These are phyloP conservation scores for Nomada fabriciana DNA, from an alignment of 2,888 invertebrate genomes.

Conservation along the genomic window DNA sequence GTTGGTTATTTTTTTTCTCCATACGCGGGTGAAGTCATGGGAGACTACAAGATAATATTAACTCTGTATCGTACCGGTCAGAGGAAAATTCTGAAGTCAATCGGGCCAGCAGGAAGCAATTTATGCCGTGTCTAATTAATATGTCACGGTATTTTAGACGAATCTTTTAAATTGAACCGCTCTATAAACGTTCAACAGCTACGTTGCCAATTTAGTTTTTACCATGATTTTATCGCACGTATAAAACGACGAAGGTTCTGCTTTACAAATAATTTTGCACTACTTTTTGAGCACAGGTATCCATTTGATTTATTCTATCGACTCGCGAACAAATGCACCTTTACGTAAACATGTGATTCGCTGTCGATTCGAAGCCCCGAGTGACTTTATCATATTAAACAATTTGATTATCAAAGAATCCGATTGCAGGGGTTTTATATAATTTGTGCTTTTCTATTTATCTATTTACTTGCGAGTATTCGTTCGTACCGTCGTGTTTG, in stretches of 20 bases:
- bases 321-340: neutral
- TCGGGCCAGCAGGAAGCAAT: neutral
- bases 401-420: conserved; percentile 47
- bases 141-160: neutral
- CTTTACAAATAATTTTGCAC: neutral
- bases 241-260: neutral
- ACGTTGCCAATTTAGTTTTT: neutral
- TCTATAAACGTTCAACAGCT: too few relatives aligned
- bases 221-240: too few relatives aligned
- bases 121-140: neutral
- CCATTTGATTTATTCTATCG: neutral
- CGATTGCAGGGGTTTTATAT: conserved; percentile 25
- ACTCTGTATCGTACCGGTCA: conserved; percentile 1
- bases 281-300: neutral
- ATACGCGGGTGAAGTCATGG: conserved; percentile 24
- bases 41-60: conserved; percentile 50
- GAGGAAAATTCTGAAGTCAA: neutral
- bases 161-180: neutral
- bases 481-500: neutral
- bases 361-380: conserved; percentile 31
- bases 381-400: conserved; percentile 32
- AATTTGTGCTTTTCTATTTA: neutral
- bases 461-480: neutral
- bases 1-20: conserved; percentile 46
- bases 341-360: conserved; percentile 29